Conservation (phyloP, 1,140 invertebrate species). For the Odontomachus brunneus region DNA sequence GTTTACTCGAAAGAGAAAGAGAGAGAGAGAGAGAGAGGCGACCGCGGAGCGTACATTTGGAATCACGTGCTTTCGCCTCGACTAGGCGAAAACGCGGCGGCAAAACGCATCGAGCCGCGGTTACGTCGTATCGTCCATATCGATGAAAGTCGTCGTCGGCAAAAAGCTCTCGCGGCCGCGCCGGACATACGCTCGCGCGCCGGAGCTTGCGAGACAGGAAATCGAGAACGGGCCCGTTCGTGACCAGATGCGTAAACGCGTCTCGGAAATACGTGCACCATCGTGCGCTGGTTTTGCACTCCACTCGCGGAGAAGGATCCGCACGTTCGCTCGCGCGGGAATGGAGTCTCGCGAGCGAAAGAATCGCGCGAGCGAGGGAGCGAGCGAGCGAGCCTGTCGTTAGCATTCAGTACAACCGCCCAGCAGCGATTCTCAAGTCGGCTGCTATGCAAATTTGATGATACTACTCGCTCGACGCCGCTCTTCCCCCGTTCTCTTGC, state of each 20-base stretch:
- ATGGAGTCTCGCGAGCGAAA: constrained; percentile 29
- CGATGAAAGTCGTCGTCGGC: constrained; percentile 19
- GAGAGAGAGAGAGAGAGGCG: too few species aligned
- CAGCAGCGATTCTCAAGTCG: constrained; percentile 74
- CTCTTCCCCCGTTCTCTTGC: constrained; percentile 39
- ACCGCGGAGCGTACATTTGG: neutral
- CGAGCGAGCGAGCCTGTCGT: constrained; percentile 64
- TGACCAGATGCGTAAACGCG: constrained; percentile 62
- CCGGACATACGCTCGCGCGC: neutral
- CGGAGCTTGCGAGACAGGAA: constrained; percentile 29
- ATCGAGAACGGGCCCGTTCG: constrained; percentile 58
- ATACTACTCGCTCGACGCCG: constrained; percentile 59
- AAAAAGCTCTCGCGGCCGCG: constrained; percentile 19
- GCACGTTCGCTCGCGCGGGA: neutral
- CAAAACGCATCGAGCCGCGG: constrained; percentile 23
- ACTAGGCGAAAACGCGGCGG: constrained; percentile 17
- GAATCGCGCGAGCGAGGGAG: constrained; percentile 27
- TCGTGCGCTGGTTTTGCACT: neutral
- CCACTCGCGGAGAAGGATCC: neutral
- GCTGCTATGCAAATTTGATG: constrained; percentile 81
- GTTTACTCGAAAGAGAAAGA: constrained; percentile 5
- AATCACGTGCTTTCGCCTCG: neutral
- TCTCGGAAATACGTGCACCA: constrained; percentile 29
- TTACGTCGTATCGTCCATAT: constrained; percentile 41
- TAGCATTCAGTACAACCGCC: constrained; percentile 76